Evolutionary conservation across 2,797 vertebrate genomes (phyloP), one percentile per base, ranked within the genome.

Genomic region (Oreochromis mossambicus): DNA sequence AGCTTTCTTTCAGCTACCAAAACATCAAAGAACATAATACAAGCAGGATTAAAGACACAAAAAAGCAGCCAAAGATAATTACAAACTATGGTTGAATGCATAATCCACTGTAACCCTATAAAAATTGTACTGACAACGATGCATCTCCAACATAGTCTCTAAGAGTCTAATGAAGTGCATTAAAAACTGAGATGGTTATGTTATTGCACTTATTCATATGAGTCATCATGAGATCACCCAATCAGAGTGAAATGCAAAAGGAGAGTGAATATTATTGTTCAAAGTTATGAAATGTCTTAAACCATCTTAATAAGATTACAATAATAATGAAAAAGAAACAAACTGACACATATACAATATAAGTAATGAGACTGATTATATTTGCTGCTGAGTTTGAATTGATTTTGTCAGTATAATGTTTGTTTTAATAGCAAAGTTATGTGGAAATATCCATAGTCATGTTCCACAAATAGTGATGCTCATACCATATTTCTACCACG

Each of bases 21-120:
- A 68, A 81, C 36, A 70, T 58, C 58, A 81, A 48, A 83, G 14
- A 85, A 63, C 3, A 86, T 55, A 26, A 81, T 19, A 7, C 68
- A 81, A 63, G 70, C 5, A 17, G 89, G 11, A 41, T 50, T 79
- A 14, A 80, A 81, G 17, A 61, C 32, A 76, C 61, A 84, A 77
- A 91, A 19, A 82, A 77, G 68, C 21, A 88, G 26, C 56, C 77
- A 78, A 2, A 34, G 12, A 36, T 26, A 15, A 58, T 29, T 41
- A 36, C 63, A 32, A 21, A 54, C 9, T 10, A 50, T 19, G 5
- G 38, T 21, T 77, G 12, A 34, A 48, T 75, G 75, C 66, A 70
- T 48, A 43, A 21, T 82, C 79, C 58, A 77, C 54, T 9, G 41
- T 77, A 51, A 82, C 68, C 85, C 83, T 83, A 94, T 88, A 32